phyloP scores from a whole-genome alignment of 2,113 vertebrate species.

The Piprites chloris region DNA sequence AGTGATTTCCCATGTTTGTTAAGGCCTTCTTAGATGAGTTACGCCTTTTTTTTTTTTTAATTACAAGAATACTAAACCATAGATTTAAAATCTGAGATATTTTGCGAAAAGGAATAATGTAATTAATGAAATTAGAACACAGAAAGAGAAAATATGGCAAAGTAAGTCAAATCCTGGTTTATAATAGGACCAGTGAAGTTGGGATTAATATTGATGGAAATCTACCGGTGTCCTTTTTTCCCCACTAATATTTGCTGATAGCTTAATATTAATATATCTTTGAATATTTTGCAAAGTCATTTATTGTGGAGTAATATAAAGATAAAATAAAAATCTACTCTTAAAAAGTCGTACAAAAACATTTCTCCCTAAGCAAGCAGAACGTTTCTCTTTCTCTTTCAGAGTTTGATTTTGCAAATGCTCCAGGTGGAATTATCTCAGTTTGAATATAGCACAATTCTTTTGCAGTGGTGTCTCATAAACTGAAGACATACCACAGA shows the following conservation, averaged over 20 bases:
- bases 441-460: background rate
- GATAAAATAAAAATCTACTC: background rate
- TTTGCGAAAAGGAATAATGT: background rate
- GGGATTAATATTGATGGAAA: background rate
- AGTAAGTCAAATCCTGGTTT: background rate
- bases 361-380: background rate
- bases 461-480: background rate
- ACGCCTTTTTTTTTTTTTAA: background rate
- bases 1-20: background rate
- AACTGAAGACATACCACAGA: background rate
- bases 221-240: background rate
- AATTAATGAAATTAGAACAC: background rate
- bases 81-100: background rate
- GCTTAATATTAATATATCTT: background rate
- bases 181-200: background rate
- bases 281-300: background rate
- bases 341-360: background rate
- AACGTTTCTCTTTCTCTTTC: background rate
- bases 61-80: background rate
- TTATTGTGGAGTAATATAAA: background rate
- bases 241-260: background rate
- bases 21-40: background rate
- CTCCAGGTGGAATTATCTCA: background rate
- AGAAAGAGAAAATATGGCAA: background rate
- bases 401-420: background rate